A percentile compares a stretch with the other conserved stretches of the same genome.
Evolutionary conservation across 2,888 invertebrate species (phyloP).

Genomic region (Aporophyla nigra): DNA sequence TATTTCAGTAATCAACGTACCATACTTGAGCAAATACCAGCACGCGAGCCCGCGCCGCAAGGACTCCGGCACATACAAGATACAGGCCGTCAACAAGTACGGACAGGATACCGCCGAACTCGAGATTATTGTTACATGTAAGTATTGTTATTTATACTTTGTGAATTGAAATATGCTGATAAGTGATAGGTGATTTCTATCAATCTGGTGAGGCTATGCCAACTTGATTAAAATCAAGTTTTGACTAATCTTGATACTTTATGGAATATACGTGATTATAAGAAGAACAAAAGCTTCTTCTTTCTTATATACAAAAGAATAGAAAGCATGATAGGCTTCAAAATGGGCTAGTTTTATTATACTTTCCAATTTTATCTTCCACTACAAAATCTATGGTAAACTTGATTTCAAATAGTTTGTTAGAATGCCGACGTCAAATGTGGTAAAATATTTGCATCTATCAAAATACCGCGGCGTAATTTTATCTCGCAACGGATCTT

Average conservation of each 20-base stretch:
- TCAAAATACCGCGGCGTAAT: no score
- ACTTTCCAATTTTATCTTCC: background rate
- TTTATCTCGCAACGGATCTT: no score
- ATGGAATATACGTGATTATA: background rate
- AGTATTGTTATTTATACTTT: conserved; percentile 79
- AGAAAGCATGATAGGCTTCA: background rate
- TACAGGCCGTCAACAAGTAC: conserved; percentile 96
- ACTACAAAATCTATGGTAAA: background rate
- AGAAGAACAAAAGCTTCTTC: background rate
- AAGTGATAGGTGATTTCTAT: background rate
- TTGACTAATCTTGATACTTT: background rate
- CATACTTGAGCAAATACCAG: conserved; percentile 96
- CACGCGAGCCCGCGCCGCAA: conserved; percentile 96
- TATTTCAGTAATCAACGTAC: conserved; percentile 93
- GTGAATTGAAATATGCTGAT: background rate
- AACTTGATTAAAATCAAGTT: background rate
- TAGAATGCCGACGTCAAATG: background rate
- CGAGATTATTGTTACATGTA: conserved; percentile 96
- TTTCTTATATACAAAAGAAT: background rate
- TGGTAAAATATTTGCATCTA: background rate
- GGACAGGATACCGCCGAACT: conserved; percentile 97
- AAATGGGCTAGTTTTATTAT: background rate
- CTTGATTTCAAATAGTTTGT: background rate
- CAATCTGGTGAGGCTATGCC: background rate
- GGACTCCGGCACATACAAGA: conserved; percentile 97